Percentiles rank a stretch among this genome's conserved stretches.
Conservation (phyloP, 37 sponge, comb jelly and placozoan genomes). For the Oscarella lobularis region DNA sequence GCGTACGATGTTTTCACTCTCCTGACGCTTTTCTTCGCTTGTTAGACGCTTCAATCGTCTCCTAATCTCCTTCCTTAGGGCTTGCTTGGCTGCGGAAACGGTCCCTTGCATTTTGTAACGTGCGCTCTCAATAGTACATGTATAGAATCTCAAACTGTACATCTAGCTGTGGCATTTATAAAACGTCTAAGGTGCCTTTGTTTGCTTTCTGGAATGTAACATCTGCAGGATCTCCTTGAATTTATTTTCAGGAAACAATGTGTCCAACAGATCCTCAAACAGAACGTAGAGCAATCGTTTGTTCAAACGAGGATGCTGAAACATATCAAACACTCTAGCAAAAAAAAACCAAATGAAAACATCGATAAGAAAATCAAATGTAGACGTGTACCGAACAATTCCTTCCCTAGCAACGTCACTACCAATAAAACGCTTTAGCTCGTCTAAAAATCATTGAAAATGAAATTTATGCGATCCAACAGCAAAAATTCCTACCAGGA, state of each 20-base stretch:
- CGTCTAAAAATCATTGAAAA: not conserved
- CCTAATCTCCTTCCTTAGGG: too few species aligned
- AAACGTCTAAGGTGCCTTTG: too few species aligned
- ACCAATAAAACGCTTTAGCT: not conserved
- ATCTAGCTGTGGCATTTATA: too few species aligned
- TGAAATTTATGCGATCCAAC: not conserved
- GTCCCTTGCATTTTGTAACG: too few species aligned
- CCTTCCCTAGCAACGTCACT: constrained; percentile 2
- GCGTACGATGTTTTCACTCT: too few species aligned
- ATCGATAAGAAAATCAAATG: not conserved
- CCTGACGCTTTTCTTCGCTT: too few species aligned
- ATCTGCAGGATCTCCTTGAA: not conserved
- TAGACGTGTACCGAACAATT: not conserved
- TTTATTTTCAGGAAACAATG: constrained; percentile 12
- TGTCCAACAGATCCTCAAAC: constrained; percentile 6
- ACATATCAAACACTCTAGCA: constrained; percentile 23
- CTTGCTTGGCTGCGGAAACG: too few species aligned
- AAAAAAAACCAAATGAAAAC: not conserved
- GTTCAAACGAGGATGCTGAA: constrained; percentile 10
- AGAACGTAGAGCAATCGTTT: constrained; percentile 11
- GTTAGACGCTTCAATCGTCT: too few species aligned
- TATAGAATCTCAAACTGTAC: too few species aligned
- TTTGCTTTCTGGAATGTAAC: not conserved
- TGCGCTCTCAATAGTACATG: too few species aligned
- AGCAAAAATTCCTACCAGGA: constrained; percentile 5